phyloP scores from a whole-genome alignment of 2,113 vertebrate genomes.

The Corythaixoides concolor region DNA sequence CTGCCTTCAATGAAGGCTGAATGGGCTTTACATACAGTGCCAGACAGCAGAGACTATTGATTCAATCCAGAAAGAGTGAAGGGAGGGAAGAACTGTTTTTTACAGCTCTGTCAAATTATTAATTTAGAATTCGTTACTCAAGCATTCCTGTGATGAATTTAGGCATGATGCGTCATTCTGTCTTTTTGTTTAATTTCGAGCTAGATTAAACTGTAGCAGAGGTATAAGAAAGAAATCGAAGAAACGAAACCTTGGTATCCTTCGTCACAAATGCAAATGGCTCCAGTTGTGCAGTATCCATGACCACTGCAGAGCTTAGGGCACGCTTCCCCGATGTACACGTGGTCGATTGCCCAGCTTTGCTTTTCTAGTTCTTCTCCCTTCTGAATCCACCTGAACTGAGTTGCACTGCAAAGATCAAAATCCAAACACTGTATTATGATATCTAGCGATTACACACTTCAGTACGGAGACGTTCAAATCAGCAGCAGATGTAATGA shows the following conservation, averaged over 20 bases:
- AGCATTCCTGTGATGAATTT: not conserved
- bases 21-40: not conserved
- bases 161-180: not conserved
- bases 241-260: slow-evolving; percentile 85
- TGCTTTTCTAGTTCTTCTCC: slow-evolving; percentile 90
- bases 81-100: not conserved
- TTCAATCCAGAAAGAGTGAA: not conserved
- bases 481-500: not conserved
- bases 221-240: not conserved
- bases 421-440: not conserved
- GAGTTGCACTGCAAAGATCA: slow-evolving; percentile 85
- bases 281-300: slow-evolving; percentile 90
- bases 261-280: slow-evolving; percentile 94
- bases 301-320: slow-evolving; percentile 93
- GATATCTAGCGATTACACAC: not conserved
- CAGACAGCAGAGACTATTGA: not conserved
- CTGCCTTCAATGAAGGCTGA: not conserved
- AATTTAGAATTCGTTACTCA: not conserved
- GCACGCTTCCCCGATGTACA: slow-evolving; percentile 95
- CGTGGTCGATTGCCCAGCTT: slow-evolving; percentile 95
- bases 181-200: not conserved
- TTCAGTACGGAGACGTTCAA: not conserved
- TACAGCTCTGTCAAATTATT: not conserved
- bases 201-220: not conserved
- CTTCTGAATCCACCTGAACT: slow-evolving; percentile 98